These are phyloP conservation scores for Caenorhabditis sp. DNA, from an alignment of 2,888 invertebrate genomes.

Conservation along the genomic window DNA sequence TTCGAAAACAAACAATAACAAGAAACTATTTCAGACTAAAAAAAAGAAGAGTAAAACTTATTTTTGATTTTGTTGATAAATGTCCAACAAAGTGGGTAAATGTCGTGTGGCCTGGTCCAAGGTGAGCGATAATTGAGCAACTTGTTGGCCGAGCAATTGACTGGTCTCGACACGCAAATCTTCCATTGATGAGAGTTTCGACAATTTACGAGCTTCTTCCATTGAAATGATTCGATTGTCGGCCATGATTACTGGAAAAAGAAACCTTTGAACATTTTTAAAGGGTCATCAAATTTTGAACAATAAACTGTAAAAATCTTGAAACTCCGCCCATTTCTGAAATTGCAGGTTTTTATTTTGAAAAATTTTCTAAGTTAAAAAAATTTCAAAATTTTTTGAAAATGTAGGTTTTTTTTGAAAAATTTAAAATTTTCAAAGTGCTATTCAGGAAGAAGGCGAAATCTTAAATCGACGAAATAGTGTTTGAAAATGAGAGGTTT, in stretches of 20 bases:
- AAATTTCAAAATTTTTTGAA: too few relatives aligned
- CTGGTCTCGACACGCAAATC: conserved; percentile 53
- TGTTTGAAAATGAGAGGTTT: too few relatives aligned
- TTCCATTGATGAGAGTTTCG: conserved; percentile 50
- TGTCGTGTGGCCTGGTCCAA: conserved; percentile 31
- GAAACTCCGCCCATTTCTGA: too few relatives aligned
- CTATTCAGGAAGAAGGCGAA: too few relatives aligned
- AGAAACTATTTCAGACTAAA: not conserved
- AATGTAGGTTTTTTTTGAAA: too few relatives aligned
- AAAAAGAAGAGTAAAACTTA: not conserved
- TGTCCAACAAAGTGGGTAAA: conserved; percentile 27
- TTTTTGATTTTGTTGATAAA: conserved; percentile 4
- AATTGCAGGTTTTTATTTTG: too few relatives aligned
- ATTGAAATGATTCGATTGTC: conserved; percentile 58
- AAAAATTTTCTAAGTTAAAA: too few relatives aligned
- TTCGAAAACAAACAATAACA: too few relatives aligned
- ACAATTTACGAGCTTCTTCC: conserved; percentile 49
- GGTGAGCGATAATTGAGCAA: conserved; percentile 38
- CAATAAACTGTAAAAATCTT: not conserved
- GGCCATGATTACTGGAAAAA: conserved; percentile 50
- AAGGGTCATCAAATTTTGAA: not conserved
- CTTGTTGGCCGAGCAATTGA: conserved; percentile 46
- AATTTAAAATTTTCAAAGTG: not conserved
- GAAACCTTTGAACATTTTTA: not conserved
- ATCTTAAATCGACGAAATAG: too few relatives aligned